Conservation (phyloP, 2,888 invertebrate species). For the Cremastinae sp. region DNA sequence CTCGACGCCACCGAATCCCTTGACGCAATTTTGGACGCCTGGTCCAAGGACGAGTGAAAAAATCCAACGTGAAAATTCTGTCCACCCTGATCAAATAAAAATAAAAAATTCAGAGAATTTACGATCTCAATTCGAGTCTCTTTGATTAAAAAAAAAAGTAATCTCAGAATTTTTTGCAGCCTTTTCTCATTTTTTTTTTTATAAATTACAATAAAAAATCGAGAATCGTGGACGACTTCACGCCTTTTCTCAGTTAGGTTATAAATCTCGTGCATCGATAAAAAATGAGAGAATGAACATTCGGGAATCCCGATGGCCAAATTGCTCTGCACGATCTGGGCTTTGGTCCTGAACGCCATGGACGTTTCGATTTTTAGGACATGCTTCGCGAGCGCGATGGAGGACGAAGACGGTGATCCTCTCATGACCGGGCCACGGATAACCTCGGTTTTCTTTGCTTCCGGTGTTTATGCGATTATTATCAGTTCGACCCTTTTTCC, state of each 20-base stretch:
- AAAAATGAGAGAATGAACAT: neutral
- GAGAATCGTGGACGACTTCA: no score
- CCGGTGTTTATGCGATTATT: slow-evolving; percentile 70
- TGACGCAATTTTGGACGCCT: slow-evolving; percentile 74
- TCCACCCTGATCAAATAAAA: neutral
- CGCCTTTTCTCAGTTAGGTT: neutral
- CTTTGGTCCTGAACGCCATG: slow-evolving; percentile 67
- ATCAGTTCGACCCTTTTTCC: slow-evolving; percentile 69
- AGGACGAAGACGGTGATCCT: slow-evolving; percentile 70
- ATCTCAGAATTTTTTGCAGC: neutral
- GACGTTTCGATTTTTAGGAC: slow-evolving; percentile 71
- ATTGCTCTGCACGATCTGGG: slow-evolving; percentile 72
- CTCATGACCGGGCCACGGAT: slow-evolving; percentile 68
- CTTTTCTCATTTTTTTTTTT: neutral
- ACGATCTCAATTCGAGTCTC: no score
- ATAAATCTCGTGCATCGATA: neutral
- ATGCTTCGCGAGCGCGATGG: slow-evolving; percentile 69
- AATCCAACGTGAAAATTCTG: neutral
- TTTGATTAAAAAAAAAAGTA: no score
- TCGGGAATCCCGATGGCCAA: slow-evolving; percentile 66
- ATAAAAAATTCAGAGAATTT: neutral
- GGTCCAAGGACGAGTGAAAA: slow-evolving; percentile 70
- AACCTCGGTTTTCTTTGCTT: slow-evolving; percentile 69
- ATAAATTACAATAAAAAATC: neutral
- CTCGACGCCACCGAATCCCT: slow-evolving; percentile 78